Evolutionary conservation across 2,113 vertebrate species (phyloP), one percentile per base, ranked within the genome.

Genomic region (Platysteira castanea): DNA sequence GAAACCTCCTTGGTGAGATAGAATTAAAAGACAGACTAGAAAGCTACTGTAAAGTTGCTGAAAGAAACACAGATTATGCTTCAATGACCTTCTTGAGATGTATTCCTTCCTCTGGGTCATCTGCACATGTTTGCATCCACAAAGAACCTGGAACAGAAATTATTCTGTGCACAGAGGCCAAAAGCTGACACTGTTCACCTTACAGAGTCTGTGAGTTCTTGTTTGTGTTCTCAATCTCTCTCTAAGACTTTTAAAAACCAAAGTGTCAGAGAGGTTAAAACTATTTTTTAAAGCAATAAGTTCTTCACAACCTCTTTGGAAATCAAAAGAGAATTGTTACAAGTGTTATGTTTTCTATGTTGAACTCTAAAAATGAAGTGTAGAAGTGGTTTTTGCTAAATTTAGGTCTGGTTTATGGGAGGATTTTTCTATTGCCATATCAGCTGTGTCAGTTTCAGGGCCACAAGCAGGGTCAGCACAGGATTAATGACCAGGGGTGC

Each of bases 201-300:
- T 85, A 21, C 24, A 46, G 63, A 90, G 52, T 13, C 61, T 52
- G n/a, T 20, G 56, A 93, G 69, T 46, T 85, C 67, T 90, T 89
- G 63, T 68, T 95, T 90, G 41, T 91, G 69, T 63, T 93, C 69
- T 86, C 94, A 83, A 56, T 86, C 50, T 90, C 69, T 67, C 87
- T 56, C 59, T 73, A 59, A 79, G 83, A 21, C 59, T 91, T 96
- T 87, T 65, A 39, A 95, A 95, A 95, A 24, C 54, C 6, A 3
- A 89, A 69, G 76, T 86, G 89, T 85, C 95, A 95, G 65, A 69
- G 69, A 94, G 91, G 93, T 95, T 95, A 91, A 95, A 95, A 75
- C 61, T 80, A 76, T 65, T 92, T 95, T 91, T 92, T 85, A 79
- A 94, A 95, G 90, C 54, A 57, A 21, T 79, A 77, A 95, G 27